A percentile compares a stretch with the other conserved stretches of the same genome.
Evolutionary conservation across 2,888 invertebrate genomes (phyloP).

Genomic region (Dendrolimus pini): DNA sequence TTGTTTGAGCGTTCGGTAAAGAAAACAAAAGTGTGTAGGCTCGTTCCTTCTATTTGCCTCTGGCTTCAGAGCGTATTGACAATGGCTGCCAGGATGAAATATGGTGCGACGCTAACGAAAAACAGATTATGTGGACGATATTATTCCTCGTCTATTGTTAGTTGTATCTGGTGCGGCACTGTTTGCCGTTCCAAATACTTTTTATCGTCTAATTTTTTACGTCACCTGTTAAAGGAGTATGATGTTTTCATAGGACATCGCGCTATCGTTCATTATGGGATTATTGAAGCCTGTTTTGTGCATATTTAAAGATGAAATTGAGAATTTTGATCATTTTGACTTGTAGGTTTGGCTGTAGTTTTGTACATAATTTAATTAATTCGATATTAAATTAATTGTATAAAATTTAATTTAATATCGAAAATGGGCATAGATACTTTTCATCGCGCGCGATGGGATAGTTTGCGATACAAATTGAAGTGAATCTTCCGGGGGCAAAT

Average conservation of each 20-base stretch:
- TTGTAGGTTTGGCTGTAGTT: no score
- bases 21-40: constrained; percentile 61
- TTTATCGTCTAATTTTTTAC: constrained; percentile 46
- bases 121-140: constrained; percentile 70
- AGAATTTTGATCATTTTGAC: not conserved
- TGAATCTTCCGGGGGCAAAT: no score
- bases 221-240: constrained; percentile 54
- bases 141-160: constrained; percentile 48
- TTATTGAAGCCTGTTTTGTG: not conserved
- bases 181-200: constrained; percentile 47
- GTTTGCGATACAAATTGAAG: no score
- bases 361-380: no score
- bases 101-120: constrained; percentile 69
- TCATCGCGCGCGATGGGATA: no score
- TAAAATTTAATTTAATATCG: no score
- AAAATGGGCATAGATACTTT: no score
- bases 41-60: constrained; percentile 72
- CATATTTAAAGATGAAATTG: not conserved
- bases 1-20: constrained; percentile 66
- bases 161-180: constrained; percentile 39
- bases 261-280: constrained; percentile 5
- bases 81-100: constrained; percentile 75
- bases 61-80: constrained; percentile 72
- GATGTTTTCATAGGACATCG: constrained; percentile 43
- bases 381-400: no score